Evolutionary conservation across 2,888 invertebrate genomes (phyloP).

Genomic region (Troglohyphantes excavatus): DNA sequence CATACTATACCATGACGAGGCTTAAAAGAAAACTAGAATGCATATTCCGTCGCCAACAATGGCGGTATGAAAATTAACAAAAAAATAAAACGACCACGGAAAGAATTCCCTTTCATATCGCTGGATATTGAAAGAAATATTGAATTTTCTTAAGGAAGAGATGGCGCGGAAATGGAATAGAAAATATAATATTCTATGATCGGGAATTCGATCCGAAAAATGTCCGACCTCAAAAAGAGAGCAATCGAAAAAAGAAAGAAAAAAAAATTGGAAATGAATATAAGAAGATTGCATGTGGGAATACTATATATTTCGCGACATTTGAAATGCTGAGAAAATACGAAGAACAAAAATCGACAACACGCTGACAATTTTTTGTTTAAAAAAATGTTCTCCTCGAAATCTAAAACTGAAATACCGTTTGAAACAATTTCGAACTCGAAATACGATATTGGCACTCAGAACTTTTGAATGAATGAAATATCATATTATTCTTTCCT

Average conservation of each 20-base stretch:
- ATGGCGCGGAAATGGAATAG: neutral
- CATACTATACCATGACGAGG: too few species aligned
- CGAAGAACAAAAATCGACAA: neutral
- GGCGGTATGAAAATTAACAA: neutral
- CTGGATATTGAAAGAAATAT: constrained; percentile 18
- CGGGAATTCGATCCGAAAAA: constrained; percentile 17
- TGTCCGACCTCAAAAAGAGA: neutral
- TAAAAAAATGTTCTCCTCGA: neutral
- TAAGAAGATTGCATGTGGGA: neutral
- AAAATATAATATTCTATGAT: constrained; percentile 25
- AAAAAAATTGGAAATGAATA: neutral
- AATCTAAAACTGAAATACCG: neutral
- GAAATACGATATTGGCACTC: neutral
- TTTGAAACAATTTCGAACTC: neutral
- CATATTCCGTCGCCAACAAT: neutral
- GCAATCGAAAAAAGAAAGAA: neutral
- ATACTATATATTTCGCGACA: neutral
- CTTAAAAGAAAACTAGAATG: neutral
- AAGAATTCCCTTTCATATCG: constrained; percentile 12
- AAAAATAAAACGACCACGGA: neutral
- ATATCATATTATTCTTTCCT: neutral
- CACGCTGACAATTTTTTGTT: neutral
- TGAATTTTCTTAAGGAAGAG: neutral
- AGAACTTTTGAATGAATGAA: neutral
- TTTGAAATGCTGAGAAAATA: constrained; percentile 5